phyloP scores from a whole-genome alignment of 2,113 vertebrate genomes.

The Tragelaphus strepsiceros region DNA sequence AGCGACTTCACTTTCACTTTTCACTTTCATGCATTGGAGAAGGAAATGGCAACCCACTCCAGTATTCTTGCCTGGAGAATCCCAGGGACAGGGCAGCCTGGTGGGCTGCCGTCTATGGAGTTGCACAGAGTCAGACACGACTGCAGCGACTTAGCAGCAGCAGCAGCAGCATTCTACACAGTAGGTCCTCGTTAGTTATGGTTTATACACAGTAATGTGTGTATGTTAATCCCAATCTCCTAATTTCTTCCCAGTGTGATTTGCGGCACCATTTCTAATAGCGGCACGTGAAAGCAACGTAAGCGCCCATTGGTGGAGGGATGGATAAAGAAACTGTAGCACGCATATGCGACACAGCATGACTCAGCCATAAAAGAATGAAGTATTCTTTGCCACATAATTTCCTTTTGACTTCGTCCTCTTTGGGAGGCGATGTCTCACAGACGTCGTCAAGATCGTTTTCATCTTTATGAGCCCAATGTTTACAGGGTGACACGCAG shows the following conservation, averaged over 20 bases:
- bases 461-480: too few relatives aligned
- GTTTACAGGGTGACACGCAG: accelerated
- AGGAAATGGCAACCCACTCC: too few relatives aligned
- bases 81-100: too few relatives aligned
- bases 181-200: not conserved
- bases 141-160: too few relatives aligned
- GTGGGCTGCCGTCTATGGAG: too few relatives aligned
- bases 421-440: accelerated
- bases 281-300: accelerated
- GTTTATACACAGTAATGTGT: not conserved
- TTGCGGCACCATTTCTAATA: too few relatives aligned
- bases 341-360: accelerated
- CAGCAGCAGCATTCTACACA: too few relatives aligned
- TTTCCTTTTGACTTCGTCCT: not conserved
- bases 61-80: too few relatives aligned
- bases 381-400: not conserved
- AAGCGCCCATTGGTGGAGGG: accelerated
- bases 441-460: not conserved
- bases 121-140: too few relatives aligned
- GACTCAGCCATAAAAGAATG: not conserved
- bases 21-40: too few relatives aligned
- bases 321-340: accelerated
- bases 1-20: too few relatives aligned
- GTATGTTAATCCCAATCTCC: not conserved
- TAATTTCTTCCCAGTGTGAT: not conserved